phyloP scores from a whole-genome alignment of 2,888 invertebrate genomes.

The Stenodera caucasica region DNA sequence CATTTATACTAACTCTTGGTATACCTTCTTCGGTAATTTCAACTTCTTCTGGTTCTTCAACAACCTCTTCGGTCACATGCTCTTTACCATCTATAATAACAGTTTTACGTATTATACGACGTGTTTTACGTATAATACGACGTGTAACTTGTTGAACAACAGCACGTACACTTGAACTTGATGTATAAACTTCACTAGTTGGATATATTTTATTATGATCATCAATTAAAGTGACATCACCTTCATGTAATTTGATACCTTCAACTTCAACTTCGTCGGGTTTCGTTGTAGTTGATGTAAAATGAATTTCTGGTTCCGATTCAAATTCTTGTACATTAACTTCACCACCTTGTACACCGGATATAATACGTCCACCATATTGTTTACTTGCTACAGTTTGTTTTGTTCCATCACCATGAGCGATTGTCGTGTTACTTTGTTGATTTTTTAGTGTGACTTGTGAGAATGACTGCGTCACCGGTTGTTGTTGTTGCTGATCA shows the following conservation, averaged over 20 bases:
- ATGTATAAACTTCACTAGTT: conserved; percentile 58
- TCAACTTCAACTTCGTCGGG: conserved; percentile 53
- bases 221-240: conserved; percentile 54
- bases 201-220: conserved; percentile 46
- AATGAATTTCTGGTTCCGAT: conserved; percentile 63
- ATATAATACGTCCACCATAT: conserved; percentile 66
- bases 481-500: conserved; percentile 49
- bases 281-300: conserved; percentile 61
- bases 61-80: conserved; percentile 77
- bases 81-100: conserved; percentile 83
- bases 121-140: conserved; percentile 72
- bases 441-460: conserved; percentile 67
- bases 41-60: conserved; percentile 81
- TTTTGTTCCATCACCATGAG: conserved; percentile 63
- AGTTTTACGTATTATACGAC: conserved; percentile 74
- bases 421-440: conserved; percentile 62
- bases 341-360: conserved; percentile 66
- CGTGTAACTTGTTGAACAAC: conserved; percentile 82
- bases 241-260: conserved; percentile 53
- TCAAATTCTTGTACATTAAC: conserved; percentile 68
- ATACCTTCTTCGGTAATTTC: conserved; percentile 73
- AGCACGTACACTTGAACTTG: conserved; percentile 73
- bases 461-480: conserved; percentile 59
- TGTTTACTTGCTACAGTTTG: conserved; percentile 66
- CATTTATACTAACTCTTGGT: conserved; percentile 71